These are phyloP conservation scores for Bibio marci DNA, from an alignment of 2,888 invertebrate species.

Conservation along the genomic window DNA sequence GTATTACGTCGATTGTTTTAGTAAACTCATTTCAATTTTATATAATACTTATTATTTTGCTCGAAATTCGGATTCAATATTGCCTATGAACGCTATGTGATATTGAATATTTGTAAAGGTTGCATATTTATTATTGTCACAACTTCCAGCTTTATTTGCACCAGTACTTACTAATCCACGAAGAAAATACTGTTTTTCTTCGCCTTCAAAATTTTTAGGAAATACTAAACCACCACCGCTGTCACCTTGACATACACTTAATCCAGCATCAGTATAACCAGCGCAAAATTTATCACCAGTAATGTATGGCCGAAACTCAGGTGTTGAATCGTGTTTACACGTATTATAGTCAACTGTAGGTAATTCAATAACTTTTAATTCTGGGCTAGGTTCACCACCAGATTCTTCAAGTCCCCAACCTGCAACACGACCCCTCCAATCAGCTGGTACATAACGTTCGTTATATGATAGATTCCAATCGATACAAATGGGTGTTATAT, in stretches of 20 bases:
- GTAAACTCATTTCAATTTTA: too few relatives aligned
- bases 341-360: constrained; percentile 10
- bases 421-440: constrained; percentile 10
- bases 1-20: too few relatives aligned
- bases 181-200: too few relatives aligned
- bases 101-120: constrained; percentile 12
- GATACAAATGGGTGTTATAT: constrained; percentile 25
- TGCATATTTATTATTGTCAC: constrained; percentile 8
- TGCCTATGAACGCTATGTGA: background rate
- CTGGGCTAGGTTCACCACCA: constrained; percentile 7
- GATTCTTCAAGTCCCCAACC: constrained; percentile 14
- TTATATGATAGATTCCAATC: constrained; percentile 13
- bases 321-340: constrained; percentile 11
- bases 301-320: constrained; percentile 10
- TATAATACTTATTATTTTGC: too few relatives aligned
- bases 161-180: constrained; percentile 17
- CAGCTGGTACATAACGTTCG: constrained; percentile 4
- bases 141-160: constrained; percentile 8
- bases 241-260: constrained; percentile 4
- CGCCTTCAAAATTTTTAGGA: too few relatives aligned
- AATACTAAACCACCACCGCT: too few relatives aligned
- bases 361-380: constrained; percentile 11
- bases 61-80: too few relatives aligned
- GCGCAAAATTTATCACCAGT: constrained; percentile 23
- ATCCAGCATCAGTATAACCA: constrained; percentile 10